A percentile compares a stretch with the other conserved stretches of the same genome.
phyloP scores from a whole-genome alignment of 2,888 invertebrate genomes.

The Euphydryas editha region DNA sequence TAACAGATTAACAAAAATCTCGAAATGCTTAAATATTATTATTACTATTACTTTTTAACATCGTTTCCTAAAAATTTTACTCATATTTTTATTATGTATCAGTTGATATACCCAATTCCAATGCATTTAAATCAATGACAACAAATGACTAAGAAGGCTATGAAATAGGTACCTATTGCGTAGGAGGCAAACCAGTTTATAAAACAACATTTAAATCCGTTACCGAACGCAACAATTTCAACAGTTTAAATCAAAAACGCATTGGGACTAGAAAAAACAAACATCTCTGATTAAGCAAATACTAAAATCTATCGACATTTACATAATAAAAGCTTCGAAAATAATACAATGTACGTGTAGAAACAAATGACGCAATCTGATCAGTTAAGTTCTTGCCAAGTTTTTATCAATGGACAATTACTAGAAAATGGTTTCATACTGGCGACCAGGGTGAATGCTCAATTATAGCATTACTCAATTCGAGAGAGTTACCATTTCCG shows the following conservation, averaged over 20 bases:
- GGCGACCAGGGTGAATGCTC: constrained; percentile 36
- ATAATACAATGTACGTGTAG: constrained; percentile 6
- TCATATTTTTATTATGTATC: background rate
- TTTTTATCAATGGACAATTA: constrained; percentile 34
- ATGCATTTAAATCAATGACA: constrained; percentile 20
- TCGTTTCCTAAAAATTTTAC: background rate
- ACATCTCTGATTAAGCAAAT: background rate
- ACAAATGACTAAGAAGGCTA: constrained; percentile 12
- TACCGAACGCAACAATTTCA: constrained; percentile 18
- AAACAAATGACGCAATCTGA: constrained; percentile 26
- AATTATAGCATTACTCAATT: constrained; percentile 35
- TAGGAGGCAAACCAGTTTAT: constrained; percentile 31
- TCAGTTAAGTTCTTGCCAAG: constrained; percentile 27
- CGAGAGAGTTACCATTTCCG: constrained; percentile 63
- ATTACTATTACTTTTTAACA: background rate
- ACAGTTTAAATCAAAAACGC: constrained; percentile 21
- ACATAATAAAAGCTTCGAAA: constrained; percentile 25
- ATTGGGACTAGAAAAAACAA: constrained; percentile 11
- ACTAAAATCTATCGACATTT: constrained; percentile 17
- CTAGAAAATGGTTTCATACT: constrained; percentile 28
- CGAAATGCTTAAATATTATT: background rate
- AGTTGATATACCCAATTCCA: constrained; percentile 3
- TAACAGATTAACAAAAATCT: background rate
- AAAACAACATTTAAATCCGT: constrained; percentile 23
- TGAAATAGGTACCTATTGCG: constrained; percentile 20